Evolutionary conservation across 2,797 vertebrate genomes (phyloP), one percentile per base, ranked within the genome.

Genomic region (Sphenopsis melanotis): DNA sequence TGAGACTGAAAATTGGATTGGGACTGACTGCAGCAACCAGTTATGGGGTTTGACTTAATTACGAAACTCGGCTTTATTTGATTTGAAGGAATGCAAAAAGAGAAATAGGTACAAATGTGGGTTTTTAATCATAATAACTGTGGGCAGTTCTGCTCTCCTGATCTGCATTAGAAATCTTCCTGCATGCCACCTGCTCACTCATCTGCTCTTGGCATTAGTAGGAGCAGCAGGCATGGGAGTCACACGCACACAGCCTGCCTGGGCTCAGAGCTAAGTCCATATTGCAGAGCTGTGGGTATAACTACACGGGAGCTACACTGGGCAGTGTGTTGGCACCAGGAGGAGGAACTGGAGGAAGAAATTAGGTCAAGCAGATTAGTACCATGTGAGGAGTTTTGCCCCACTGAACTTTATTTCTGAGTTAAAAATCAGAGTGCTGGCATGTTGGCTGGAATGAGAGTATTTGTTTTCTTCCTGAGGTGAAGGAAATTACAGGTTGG

Each of bases 371-470:
- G 46, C 24, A 64, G n/a, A 75, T 77, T 49, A 75, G 44, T 72
- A 19, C 47, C 65, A 34, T 56, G 13, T 88, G 61, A 72, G 65
- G 76, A 69, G 26, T 71, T 87, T 69, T 94, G 61, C 39, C 57
- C 80, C 87, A 61, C 57, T 90, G 93, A 92, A 86, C 65, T 92
- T 89, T 44, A 50, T 87, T 95, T 94, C 78, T 9, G 49, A 79
- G 23, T 88, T 80, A 59, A 88, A 94, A 69, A 44, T 59, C 2
- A 1, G 32, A 47, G 22, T 68, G 23, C 15, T 82, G 87, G 36
- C 16, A 11, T 29, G 11, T 63, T 63, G 34, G 44, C 42, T 83
- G 47, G 18, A 63, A 32, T 19, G 9, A 78, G 26, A 78, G 10
- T 41, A 26, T 71, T 74, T 72, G 17, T 69, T 89, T 94, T 71